Evolutionary conservation across 2,888 invertebrate species (phyloP), one percentile per base, ranked within the genome.

Genomic region (Apamea sordens): DNA sequence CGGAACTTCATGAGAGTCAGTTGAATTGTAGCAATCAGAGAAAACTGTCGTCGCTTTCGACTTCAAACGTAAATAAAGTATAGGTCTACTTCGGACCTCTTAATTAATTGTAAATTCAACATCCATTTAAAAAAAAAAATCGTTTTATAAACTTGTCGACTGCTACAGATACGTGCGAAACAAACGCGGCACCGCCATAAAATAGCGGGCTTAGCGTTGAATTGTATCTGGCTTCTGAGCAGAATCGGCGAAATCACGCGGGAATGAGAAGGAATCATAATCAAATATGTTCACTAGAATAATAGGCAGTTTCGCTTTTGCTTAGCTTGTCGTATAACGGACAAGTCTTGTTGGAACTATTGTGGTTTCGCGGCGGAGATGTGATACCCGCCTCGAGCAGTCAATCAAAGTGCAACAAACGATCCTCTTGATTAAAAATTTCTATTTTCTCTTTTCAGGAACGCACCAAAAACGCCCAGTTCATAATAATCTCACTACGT

Each of bases 391-490:
- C 59, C 5, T 5, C n/a, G 4, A 59, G 11, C 5, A n/a, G 59
- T n/a, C 59, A n/a, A 13, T 56, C 24, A 56, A 24, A 59, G 13
- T n/a, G 24, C 53, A 56, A 24, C 7, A 53, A 8, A 24, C 53
- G 24, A 24, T 24, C 24, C 2, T 24, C 24, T 24, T 56, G 21
- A 36, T 18, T 32, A 18, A 32, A 53, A 1, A 15, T 1, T 70
- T 10, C 18, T 0, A 10, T 59, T 73, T 21, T 47, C 91, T 85
- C 87, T 53, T 91, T 91, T 7, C 94, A 99, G 98, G 99, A 99
- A 91, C 97, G 99, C 56, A 99, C 99, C 0, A 99, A 98, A 94
- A 99, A 99, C 95, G 99, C 99, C 0, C 99, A 99, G 94, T 99
- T 99, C 92, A 99, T 99, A 84, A 99, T 99, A 86, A 99, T 99